These are phyloP conservation scores for Calidris pugnax DNA, from an alignment of 2,113 vertebrate species.

Conservation along the genomic window DNA sequence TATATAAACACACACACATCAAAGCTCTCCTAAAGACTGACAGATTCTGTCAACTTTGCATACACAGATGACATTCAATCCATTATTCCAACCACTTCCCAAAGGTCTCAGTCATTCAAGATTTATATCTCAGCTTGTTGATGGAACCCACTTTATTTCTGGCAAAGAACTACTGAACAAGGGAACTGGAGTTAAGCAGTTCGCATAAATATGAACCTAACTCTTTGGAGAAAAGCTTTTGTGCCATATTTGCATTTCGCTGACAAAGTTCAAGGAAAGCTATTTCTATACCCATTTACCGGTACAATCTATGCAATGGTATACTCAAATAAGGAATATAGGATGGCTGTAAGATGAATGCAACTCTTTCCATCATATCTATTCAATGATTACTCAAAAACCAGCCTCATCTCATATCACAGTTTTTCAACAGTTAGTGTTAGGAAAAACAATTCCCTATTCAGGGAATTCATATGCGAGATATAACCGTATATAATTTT, in stretches of 20 bases:
- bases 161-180: constrained; percentile 11
- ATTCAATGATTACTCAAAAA: neutral
- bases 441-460: neutral
- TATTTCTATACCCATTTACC: neutral
- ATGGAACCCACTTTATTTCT: constrained; percentile 19
- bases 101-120: constrained; percentile 49
- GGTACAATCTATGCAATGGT: neutral
- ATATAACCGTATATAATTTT: rapidly evolving
- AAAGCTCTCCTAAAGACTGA: constrained; percentile 25
- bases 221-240: constrained; percentile 4
- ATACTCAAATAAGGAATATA: neutral
- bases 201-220: neutral
- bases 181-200: constrained; percentile 9
- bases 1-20: constrained; percentile 9
- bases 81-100: constrained; percentile 14
- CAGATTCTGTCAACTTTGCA: constrained; percentile 38
- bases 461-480: neutral
- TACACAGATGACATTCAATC: constrained; percentile 28
- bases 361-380: neutral
- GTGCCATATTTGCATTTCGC: constrained; percentile 32
- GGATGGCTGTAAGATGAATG: neutral
- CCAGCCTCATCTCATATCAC: neutral
- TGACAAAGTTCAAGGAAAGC: constrained; percentile 20
- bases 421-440: neutral
- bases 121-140: constrained; percentile 29